Evolutionary conservation across 2,888 invertebrate genomes (phyloP).

Genomic region (Ypsolopha sequella): DNA sequence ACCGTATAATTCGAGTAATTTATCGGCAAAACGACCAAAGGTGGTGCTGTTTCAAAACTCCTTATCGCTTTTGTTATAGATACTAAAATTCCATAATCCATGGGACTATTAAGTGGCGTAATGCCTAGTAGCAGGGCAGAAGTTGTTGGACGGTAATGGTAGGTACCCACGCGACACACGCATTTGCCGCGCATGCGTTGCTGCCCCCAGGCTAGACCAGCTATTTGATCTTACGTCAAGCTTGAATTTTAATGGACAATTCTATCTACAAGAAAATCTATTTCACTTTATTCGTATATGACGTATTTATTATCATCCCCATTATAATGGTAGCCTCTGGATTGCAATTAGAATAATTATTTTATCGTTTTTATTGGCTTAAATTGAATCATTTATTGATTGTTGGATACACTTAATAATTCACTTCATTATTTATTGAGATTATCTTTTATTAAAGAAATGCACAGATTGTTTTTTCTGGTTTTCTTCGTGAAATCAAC

Average conservation of each 20-base stretch:
- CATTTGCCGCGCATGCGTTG: constrained; percentile 19
- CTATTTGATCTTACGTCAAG: not conserved
- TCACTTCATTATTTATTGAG: too few species aligned
- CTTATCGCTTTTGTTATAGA: too few species aligned
- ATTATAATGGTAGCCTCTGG: not conserved
- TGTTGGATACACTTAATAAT: not conserved
- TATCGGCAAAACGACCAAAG: constrained; percentile 35
- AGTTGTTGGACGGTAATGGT: constrained; percentile 51
- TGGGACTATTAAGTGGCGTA: too few species aligned
- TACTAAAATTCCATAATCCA: too few species aligned
- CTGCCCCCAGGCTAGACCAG: not conserved
- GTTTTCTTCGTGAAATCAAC: too few species aligned
- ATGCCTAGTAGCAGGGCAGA: constrained; percentile 43
- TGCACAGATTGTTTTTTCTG: too few species aligned
- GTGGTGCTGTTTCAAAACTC: too few species aligned
- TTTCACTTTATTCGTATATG: not conserved
- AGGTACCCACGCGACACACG: constrained; percentile 60
- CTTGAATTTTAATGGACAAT: not conserved
- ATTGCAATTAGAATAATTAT: not conserved
- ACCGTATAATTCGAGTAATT: constrained; percentile 67
- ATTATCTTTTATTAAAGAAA: too few species aligned
- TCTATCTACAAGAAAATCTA: not conserved
- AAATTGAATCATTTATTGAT: not conserved
- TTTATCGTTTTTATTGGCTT: not conserved
- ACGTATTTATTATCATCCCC: not conserved